phyloP scores from a whole-genome alignment of 2,113 vertebrate genomes.

The Psittacara wagleri region DNA sequence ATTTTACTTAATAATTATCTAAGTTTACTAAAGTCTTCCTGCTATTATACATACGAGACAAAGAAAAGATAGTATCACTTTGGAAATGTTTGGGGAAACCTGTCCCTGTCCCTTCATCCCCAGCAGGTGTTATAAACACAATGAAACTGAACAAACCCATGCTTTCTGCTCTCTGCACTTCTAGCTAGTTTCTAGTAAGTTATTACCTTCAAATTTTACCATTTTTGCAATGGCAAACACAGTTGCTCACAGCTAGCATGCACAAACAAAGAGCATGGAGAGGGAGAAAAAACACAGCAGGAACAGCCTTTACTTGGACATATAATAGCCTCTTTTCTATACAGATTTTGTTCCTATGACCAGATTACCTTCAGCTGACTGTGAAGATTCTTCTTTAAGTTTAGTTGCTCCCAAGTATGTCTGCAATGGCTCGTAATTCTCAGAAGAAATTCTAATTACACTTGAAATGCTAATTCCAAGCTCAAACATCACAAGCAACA shows the following conservation, averaged over 20 bases:
- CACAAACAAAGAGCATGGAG: background rate
- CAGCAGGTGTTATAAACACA: background rate
- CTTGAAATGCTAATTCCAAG: constrained; percentile 83
- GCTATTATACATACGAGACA: background rate
- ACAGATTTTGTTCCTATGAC: background rate
- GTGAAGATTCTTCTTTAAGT: background rate
- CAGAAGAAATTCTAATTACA: constrained; percentile 83
- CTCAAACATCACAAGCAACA: constrained; percentile 78
- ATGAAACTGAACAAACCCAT: background rate
- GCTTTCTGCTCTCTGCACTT: background rate
- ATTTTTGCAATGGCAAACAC: background rate
- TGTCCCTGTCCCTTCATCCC: background rate
- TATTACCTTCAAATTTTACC: background rate
- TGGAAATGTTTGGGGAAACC: background rate
- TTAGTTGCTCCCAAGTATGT: constrained; percentile 52
- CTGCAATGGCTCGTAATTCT: constrained; percentile 65
- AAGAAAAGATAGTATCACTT: background rate
- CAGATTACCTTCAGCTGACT: constrained; percentile 69
- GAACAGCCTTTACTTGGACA: background rate
- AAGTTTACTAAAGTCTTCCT: background rate
- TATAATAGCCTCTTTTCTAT: background rate
- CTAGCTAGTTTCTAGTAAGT: background rate
- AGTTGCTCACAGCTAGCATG: background rate
- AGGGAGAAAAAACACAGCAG: background rate
- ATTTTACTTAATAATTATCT: background rate